phyloP scores from a whole-genome alignment of 2,797 vertebrate genomes.

The Streptopelia turtur region DNA sequence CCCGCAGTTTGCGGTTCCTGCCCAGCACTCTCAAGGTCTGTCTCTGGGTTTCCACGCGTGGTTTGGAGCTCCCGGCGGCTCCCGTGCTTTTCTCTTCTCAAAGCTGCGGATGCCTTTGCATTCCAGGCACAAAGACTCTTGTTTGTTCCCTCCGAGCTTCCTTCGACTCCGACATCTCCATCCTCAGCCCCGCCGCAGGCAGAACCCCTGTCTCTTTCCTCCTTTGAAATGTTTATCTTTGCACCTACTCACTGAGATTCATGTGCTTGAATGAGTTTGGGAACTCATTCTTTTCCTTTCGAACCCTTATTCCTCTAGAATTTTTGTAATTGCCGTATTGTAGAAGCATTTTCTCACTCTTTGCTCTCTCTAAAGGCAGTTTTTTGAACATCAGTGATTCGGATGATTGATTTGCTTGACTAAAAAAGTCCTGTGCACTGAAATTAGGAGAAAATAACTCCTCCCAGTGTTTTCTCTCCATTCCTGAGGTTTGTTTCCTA shows the following conservation, averaged over 20 bases:
- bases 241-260: conserved; percentile 4
- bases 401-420: conserved; percentile 4
- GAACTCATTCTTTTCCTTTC: conserved; percentile 37
- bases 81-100: conserved; percentile 25
- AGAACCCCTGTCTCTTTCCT: conserved; percentile 30
- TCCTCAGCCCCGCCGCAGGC: conserved; percentile 9
- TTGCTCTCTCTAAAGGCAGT: not conserved
- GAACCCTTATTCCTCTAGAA: conserved; percentile 45
- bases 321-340: conserved; percentile 25
- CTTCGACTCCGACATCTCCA: not conserved
- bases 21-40: conserved; percentile 56
- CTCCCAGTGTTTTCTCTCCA: conserved; percentile 61
- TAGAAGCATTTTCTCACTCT: conserved; percentile 36
- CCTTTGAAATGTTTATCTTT: conserved; percentile 51
- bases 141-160: conserved; percentile 17
- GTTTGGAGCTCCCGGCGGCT: conserved; percentile 29
- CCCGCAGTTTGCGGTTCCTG: conserved; percentile 4
- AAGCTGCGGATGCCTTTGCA: conserved; percentile 53
- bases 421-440: conserved; percentile 53
- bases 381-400: conserved; percentile 60
- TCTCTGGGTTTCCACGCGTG: conserved; percentile 50
- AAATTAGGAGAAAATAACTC: conserved; percentile 61
- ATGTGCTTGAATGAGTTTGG: conserved; percentile 9
- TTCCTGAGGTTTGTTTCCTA: conserved; percentile 2
- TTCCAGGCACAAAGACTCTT: conserved; percentile 61